These are phyloP conservation scores for Gisinianus flammeolus DNA, from an alignment of 2,888 invertebrate species.

Conservation along the genomic window DNA sequence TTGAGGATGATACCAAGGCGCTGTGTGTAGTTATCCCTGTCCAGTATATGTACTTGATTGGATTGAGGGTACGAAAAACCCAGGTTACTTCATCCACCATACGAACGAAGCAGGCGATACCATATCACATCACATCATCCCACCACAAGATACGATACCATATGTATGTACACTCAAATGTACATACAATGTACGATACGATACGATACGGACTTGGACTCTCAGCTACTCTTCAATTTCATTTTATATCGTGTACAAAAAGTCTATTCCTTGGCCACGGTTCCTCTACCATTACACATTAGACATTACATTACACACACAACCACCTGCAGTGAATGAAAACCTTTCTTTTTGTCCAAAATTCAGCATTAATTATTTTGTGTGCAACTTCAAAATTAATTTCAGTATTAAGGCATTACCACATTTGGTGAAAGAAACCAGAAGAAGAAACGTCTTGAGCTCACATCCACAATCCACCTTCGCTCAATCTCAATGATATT, in stretches of 20 bases:
- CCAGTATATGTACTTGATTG: constrained; percentile 7
- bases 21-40: neutral
- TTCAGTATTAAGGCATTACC: constrained; percentile 48
- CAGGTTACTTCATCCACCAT: neutral
- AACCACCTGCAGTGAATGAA: constrained; percentile 48
- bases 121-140: too few relatives aligned
- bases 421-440: constrained; percentile 32
- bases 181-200: neutral
- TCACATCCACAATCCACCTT: neutral
- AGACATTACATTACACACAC: too few relatives aligned
- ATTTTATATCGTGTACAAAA: too few relatives aligned
- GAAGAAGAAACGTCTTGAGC: neutral
- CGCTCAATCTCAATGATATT: neutral
- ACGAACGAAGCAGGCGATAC: too few relatives aligned
- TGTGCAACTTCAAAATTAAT: constrained; percentile 44
- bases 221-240: too few relatives aligned
- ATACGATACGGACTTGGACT: neutral
- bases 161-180: neutral
- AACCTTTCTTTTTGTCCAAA: constrained; percentile 46
- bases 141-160: too few relatives aligned
- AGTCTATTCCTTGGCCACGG: constrained; percentile 32
- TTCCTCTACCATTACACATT: constrained; percentile 31
- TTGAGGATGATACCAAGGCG: constrained; percentile 52
- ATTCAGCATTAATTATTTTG: constrained; percentile 49
- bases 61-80: neutral